A percentile compares a stretch with the other conserved stretches of the same genome.
Evolutionary conservation across 2,888 invertebrate species (phyloP).

Genomic region (Tenthredo amoena): DNA sequence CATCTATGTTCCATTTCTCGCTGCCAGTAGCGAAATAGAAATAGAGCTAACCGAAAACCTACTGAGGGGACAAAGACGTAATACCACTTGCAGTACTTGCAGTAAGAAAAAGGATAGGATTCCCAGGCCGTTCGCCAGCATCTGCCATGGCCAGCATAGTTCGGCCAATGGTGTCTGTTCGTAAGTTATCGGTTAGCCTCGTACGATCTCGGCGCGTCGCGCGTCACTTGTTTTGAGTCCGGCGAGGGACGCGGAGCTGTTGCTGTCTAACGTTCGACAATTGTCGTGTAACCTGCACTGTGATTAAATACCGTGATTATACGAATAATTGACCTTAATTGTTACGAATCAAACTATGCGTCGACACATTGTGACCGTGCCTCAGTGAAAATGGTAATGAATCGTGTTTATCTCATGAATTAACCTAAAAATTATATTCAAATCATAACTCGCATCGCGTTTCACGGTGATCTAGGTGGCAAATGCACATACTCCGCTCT

Average conservation of each 20-base stretch:
- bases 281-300: constrained; percentile 31
- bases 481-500: neutral
- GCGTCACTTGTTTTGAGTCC: constrained; percentile 52
- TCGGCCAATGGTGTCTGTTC: neutral
- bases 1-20: neutral
- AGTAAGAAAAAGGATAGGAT: neutral
- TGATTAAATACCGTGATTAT: constrained; percentile 49
- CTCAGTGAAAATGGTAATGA: constrained; percentile 39
- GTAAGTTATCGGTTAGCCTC: constrained; percentile 45
- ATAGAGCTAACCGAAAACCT: neutral
- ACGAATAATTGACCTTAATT: constrained; percentile 34
- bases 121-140: neutral
- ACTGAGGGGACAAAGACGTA: neutral
- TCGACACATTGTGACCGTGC: neutral
- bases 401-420: neutral
- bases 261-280: constrained; percentile 17
- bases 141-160: neutral
- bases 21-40: neutral
- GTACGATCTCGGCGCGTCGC: constrained; percentile 46
- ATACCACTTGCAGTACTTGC: neutral
- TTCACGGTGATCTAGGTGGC: neutral
- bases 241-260: constrained; percentile 49
- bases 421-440: neutral
- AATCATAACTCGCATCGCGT: neutral
- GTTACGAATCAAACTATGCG: constrained; percentile 3